Percentiles rank a stretch among this genome's conserved stretches.
Conservation (phyloP, 2,113 vertebrate species). For the Struthio camelus region DNA sequence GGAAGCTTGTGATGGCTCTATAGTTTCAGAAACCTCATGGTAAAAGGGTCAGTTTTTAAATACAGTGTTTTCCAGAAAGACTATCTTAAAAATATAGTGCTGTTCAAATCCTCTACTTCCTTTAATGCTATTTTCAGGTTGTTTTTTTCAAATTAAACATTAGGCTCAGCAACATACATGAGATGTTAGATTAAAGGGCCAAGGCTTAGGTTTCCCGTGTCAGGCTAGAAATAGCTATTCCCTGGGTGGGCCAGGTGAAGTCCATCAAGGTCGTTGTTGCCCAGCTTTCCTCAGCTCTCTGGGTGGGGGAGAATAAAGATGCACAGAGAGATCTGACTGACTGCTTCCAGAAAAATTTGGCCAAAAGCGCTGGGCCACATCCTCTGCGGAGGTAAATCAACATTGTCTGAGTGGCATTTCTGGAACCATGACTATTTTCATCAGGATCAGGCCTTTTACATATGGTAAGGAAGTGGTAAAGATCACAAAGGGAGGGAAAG, state of each 20-base stretch:
- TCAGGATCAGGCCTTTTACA: constrained; percentile 50
- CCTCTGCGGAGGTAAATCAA: constrained; percentile 56
- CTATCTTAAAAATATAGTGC: constrained; percentile 74
- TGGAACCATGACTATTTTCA: constrained; percentile 39
- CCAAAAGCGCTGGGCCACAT: constrained; percentile 16
- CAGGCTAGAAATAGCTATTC: constrained; percentile 74
- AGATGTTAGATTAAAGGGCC: constrained; percentile 77
- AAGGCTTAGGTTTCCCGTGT: constrained; percentile 65
- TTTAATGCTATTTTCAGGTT: constrained; percentile 79
- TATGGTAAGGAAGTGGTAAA: constrained; percentile 62
- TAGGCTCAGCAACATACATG: constrained; percentile 61
- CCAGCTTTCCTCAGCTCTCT: constrained; percentile 48
- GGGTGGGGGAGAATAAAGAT: constrained; percentile 19
- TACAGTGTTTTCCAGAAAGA: constrained; percentile 69
- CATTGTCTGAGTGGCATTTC: constrained; percentile 6
- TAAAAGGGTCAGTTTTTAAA: constrained; percentile 63
- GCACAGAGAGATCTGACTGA: neutral
- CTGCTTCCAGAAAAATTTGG: constrained; percentile 9
- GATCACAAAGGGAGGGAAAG: constrained; percentile 47
- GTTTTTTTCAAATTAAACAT: constrained; percentile 76
- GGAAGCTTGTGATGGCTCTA: constrained; percentile 30
- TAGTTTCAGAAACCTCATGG: constrained; percentile 58
- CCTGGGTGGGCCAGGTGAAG: constrained; percentile 80
- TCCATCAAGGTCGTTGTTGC: constrained; percentile 57
- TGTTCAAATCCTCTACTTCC: constrained; percentile 77